phyloP scores from a whole-genome alignment of 2,888 invertebrate genomes.

The Drosophila paramelanica region DNA sequence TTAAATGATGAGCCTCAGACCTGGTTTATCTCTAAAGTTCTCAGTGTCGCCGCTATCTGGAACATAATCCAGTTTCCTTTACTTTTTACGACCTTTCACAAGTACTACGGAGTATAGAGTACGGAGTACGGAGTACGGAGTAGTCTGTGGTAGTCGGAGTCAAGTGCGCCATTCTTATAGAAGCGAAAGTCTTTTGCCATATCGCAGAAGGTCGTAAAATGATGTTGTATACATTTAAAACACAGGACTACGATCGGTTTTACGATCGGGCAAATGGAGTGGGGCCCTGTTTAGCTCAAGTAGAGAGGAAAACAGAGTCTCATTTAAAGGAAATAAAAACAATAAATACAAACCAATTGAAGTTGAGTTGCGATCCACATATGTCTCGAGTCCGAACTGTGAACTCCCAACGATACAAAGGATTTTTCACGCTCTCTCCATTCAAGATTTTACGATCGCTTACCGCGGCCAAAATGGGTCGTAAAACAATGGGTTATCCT shows the following conservation, averaged over 20 bases:
- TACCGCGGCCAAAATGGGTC: conserved; percentile 75
- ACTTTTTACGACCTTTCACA: conserved; percentile 69
- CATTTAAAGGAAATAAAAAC: conserved; percentile 80
- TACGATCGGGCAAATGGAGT: conserved; percentile 51
- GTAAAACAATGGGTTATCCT: conserved; percentile 82
- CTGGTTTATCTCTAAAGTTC: conserved; percentile 52
- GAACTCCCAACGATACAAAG: conserved; percentile 57
- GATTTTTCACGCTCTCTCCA: conserved; percentile 76
- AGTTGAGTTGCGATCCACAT: conserved; percentile 35
- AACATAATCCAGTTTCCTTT: conserved; percentile 63
- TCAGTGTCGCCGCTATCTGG: conserved; percentile 56
- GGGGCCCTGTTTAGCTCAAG: conserved; percentile 38
- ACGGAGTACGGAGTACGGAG: too few relatives aligned
- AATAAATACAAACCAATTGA: conserved; percentile 72
- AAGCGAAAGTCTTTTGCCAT: conserved; percentile 67
- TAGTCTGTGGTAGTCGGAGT: conserved; percentile 37
- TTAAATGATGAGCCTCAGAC: conserved; percentile 31
- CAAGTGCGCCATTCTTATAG: conserved; percentile 70
- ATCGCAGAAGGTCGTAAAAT: conserved; percentile 73
- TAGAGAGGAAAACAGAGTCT: conserved; percentile 61
- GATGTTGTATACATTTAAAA: conserved; percentile 76
- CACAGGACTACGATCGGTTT: conserved; percentile 70
- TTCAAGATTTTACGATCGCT: conserved; percentile 74
- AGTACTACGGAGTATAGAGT: conserved; percentile 30
- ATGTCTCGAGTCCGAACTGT: conserved; percentile 21